A percentile compares a stretch with the other conserved stretches of the same genome.
phyloP scores from a whole-genome alignment of 2,888 invertebrate species.

The Diarsia dahlii region DNA sequence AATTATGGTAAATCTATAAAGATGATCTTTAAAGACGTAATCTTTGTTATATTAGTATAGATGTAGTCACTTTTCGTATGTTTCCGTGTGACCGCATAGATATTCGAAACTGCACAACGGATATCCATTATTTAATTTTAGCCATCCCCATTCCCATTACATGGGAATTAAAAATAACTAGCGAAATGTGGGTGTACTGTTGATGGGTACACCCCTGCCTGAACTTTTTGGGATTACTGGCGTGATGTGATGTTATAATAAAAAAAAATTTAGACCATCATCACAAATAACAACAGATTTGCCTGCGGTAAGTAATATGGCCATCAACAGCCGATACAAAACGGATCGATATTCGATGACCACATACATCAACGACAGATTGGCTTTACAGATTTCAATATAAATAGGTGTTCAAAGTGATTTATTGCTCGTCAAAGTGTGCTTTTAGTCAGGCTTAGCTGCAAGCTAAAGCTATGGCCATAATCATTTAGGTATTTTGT shows the following conservation, averaged over 20 bases:
- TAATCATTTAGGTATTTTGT: background rate
- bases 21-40: no score
- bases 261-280: no score
- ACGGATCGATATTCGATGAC: slow-evolving; percentile 30
- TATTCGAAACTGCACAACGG: background rate
- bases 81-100: background rate
- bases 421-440: background rate
- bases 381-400: slow-evolving; percentile 8
- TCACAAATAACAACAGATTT: no score
- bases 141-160: no score
- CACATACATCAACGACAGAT: slow-evolving; percentile 27
- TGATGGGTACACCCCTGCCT: no score
- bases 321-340: slow-evolving; percentile 4
- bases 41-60: no score
- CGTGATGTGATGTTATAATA: no score
- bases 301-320: background rate
- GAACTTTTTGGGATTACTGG: no score
- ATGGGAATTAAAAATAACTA: no score
- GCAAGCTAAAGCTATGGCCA: background rate
- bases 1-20: no score
- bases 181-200: no score
- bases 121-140: background rate
- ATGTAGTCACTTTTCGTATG: background rate
- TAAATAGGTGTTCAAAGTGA: slow-evolving; percentile 7
- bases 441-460: background rate